Percentiles rank a stretch among this genome's conserved stretches.
Conservation (phyloP, 2,888 invertebrate species). For the Achlya flavicornis region DNA sequence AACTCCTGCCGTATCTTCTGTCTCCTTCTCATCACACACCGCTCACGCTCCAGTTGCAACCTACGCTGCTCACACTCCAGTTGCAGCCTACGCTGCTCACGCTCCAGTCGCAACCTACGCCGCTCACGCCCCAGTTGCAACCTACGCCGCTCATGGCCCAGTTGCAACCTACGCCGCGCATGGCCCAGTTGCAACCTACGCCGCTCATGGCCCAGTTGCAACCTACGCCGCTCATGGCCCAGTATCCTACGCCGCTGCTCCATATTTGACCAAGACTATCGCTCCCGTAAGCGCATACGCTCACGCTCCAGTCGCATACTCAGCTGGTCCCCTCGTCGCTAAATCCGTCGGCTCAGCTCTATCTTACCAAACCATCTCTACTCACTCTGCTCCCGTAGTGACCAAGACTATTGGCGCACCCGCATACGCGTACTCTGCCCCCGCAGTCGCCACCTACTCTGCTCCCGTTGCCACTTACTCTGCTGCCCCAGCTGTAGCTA, state of each 20-base stretch:
- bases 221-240: conserved; percentile 33
- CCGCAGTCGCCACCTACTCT: conserved; percentile 29
- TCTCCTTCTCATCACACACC: conserved; percentile 40
- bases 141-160: conserved; percentile 44
- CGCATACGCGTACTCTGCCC: conserved; percentile 41
- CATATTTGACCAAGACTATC: conserved; percentile 50
- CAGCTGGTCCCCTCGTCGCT: conserved; percentile 24
- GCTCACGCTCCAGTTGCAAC: conserved; percentile 30
- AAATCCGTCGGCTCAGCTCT: conserved; percentile 13
- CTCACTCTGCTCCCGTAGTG: conserved; percentile 12
- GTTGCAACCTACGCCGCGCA: conserved; percentile 32
- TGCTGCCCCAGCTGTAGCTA: conserved; percentile 45
- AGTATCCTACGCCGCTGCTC: conserved; percentile 35
- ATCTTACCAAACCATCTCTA: conserved; percentile 20
- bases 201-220: conserved; percentile 41
- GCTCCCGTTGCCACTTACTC: conserved; percentile 50
- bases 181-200: conserved; percentile 25
- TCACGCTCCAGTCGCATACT: conserved; percentile 16
- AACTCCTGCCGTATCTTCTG: conserved; percentile 74
- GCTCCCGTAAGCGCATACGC: conserved; percentile 55
- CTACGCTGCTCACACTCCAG: conserved; percentile 45
- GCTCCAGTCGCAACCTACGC: conserved; percentile 13
- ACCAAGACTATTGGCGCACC: conserved; percentile 36
- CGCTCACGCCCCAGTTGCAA: conserved; percentile 28
- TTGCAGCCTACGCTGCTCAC: conserved; percentile 30